phyloP scores from a whole-genome alignment of 2,113 vertebrate genomes.

The Trematocara nigrifrons region DNA sequence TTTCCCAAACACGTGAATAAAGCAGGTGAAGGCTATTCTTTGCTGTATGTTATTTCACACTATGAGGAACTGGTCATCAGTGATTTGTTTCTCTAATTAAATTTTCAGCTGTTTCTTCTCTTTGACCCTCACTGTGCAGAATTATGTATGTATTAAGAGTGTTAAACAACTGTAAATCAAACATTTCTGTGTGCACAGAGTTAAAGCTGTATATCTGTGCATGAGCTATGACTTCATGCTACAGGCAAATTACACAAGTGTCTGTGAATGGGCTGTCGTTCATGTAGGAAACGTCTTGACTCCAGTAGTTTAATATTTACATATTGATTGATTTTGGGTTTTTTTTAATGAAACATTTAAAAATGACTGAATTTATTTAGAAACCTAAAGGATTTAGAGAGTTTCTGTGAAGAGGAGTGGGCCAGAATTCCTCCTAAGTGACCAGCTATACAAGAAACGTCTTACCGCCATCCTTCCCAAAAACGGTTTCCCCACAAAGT shows the following conservation, averaged over 20 bases:
- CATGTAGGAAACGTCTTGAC: not conserved
- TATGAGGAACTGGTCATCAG: not conserved
- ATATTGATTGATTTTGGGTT: rapidly evolving
- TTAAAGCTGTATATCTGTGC: not conserved
- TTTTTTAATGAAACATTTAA: not conserved
- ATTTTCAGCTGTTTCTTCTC: not conserved
- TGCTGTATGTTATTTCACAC: not conserved
- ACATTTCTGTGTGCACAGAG: not conserved
- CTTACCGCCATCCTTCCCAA: not conserved
- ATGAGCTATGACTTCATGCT: not conserved
- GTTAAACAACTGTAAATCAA: not conserved
- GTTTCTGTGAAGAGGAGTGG: not conserved
- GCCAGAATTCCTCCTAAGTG: not conserved
- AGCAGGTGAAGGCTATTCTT: not conserved
- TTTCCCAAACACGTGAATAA: not conserved
- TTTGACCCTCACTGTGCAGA: not conserved
- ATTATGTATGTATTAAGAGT: not conserved
- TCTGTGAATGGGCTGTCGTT: not conserved
- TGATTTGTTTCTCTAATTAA: not conserved
- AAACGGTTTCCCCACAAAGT: not conserved
- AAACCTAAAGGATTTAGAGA: not conserved
- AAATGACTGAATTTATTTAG: not conserved
- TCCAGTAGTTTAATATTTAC: not conserved
- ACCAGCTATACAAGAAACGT: not conserved
- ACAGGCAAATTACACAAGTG: not conserved